Evolutionary conservation across 2,113 vertebrate species (phyloP).

Genomic region (Cynocephalus volans): DNA sequence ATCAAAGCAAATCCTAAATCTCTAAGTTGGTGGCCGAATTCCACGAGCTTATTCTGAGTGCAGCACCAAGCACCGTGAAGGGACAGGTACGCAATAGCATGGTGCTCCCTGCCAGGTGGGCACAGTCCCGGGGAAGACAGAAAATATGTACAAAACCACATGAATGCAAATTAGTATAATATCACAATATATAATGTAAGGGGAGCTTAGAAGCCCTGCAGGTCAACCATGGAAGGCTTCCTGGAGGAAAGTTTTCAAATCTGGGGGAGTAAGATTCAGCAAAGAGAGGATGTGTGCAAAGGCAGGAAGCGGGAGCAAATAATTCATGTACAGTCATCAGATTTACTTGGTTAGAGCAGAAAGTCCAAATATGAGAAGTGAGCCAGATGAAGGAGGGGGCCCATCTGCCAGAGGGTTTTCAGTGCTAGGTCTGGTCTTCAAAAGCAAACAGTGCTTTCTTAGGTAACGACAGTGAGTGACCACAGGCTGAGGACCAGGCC

Average conservation of each 20-base stretch:
- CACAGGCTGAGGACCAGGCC: not conserved
- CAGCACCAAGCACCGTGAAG: not conserved
- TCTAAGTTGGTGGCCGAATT: not conserved
- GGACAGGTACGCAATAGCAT: rapidly evolving
- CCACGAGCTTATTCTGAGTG: not conserved
- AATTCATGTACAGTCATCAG: not conserved
- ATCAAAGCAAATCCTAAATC: not conserved
- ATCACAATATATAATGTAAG: not conserved
- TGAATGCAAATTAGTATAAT: not conserved
- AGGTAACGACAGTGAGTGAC: not conserved
- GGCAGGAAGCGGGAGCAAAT: not conserved
- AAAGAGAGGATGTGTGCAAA: not conserved
- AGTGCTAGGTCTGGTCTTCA: not conserved
- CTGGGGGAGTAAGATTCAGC: not conserved
- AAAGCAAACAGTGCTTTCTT: not conserved
- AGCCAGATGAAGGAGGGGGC: not conserved
- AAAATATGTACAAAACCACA: not conserved
- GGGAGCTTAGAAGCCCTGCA: not conserved
- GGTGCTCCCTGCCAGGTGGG: not conserved
- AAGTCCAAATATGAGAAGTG: not conserved
- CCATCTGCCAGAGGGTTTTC: not conserved
- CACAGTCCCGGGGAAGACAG: not conserved
- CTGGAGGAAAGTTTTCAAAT: not conserved
- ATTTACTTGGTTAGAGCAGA: not conserved
- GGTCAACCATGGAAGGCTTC: not conserved